Conservation (phyloP, 2,113 vertebrate genomes). For the Ondatra zibethicus region DNA sequence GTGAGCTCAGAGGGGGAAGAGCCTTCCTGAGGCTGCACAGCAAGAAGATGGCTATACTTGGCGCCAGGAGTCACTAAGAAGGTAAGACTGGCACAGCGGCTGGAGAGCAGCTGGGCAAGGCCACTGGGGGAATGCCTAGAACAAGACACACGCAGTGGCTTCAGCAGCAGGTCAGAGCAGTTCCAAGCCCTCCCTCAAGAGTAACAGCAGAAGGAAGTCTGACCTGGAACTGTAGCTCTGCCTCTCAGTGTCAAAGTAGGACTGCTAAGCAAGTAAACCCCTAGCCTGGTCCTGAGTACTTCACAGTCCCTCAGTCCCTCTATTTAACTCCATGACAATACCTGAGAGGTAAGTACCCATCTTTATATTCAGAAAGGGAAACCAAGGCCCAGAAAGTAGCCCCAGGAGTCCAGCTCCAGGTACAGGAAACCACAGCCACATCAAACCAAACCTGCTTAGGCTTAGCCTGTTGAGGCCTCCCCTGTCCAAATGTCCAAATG, state of each 20-base stretch:
- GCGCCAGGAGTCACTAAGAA: not conserved
- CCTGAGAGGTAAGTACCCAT: not conserved
- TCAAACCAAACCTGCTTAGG: not conserved
- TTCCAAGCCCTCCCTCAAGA: not conserved
- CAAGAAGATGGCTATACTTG: not conserved
- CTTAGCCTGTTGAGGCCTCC: not conserved
- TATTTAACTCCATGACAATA: not conserved
- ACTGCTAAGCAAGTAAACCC: not conserved
- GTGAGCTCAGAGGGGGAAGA: not conserved
- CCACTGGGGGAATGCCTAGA: not conserved
- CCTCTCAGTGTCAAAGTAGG: accelerated
- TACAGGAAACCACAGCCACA: not conserved
- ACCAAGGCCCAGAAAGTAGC: not conserved
- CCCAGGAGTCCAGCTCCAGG: not conserved
- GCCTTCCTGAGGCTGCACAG: not conserved
- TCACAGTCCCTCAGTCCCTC: not conserved
- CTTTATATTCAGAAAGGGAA: not conserved
- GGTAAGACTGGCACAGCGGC: not conserved
- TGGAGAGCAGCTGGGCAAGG: not conserved
- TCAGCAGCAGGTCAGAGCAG: not conserved
- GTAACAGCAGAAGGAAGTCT: not conserved
- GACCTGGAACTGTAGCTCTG: not conserved
- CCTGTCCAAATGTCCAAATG: not conserved
- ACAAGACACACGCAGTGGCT: not conserved
- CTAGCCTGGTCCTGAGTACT: not conserved